Evolutionary conservation across 2,888 invertebrate genomes (phyloP).

Genomic region (Drosophila austrosaltans): DNA sequence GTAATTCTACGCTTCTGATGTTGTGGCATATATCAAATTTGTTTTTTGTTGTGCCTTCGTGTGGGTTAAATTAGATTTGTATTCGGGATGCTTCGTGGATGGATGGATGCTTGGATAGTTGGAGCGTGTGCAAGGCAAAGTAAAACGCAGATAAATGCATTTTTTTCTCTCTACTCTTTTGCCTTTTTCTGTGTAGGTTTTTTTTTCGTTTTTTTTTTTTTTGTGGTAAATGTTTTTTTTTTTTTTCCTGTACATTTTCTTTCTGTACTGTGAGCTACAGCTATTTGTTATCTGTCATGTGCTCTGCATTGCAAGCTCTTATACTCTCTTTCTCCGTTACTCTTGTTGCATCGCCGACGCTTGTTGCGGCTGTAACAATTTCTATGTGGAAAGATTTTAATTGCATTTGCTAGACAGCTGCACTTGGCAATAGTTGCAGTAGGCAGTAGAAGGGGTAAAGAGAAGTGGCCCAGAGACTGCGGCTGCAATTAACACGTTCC

Average conservation of each 20-base stretch:
- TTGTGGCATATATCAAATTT: slow-evolving; percentile 8
- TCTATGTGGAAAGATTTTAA: slow-evolving; percentile 58
- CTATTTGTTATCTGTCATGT: slow-evolving; percentile 70
- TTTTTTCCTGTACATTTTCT: neutral
- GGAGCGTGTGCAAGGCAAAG: slow-evolving; percentile 25
- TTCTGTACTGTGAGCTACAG: slow-evolving; percentile 12
- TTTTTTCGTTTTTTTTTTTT: neutral
- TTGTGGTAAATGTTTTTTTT: neutral
- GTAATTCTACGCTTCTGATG: neutral
- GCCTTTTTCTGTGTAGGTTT: neutral
- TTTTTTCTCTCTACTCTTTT: slow-evolving; percentile 10
- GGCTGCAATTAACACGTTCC: slow-evolving; percentile 65
- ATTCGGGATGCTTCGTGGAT: slow-evolving; percentile 1
- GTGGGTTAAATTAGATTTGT: slow-evolving; percentile 45
- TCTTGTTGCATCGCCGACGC: slow-evolving; percentile 4
- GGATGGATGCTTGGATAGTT: neutral
- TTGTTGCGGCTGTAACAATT: slow-evolving; percentile 35
- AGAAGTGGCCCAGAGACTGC: slow-evolving; percentile 15
- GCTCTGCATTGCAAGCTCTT: slow-evolving; percentile 23
- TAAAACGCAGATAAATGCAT: slow-evolving; percentile 39
- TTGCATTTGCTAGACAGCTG: slow-evolving; percentile 61
- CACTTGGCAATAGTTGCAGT: slow-evolving; percentile 36
- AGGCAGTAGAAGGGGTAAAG: neutral
- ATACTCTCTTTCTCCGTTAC: slow-evolving; percentile 13
- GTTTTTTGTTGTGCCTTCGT: slow-evolving; percentile 24